phyloP scores from a whole-genome alignment of 2,888 invertebrate genomes.

The Bibio marci region DNA sequence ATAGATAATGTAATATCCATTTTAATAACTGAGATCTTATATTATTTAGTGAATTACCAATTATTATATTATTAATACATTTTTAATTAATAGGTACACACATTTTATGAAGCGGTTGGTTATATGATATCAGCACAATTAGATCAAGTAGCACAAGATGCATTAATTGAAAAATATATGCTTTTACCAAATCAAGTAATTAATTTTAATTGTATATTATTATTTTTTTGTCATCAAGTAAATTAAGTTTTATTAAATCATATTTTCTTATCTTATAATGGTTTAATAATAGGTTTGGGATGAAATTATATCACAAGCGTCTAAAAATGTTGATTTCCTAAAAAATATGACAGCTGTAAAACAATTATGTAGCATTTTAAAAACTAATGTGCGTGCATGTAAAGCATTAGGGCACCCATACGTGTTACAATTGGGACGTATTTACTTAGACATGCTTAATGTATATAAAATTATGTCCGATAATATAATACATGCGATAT shows the following conservation, averaged over 20 bases:
- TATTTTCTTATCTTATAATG: background rate
- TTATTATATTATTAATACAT: no score
- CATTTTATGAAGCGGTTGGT: conserved; percentile 98
- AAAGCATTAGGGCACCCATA: conserved; percentile 94
- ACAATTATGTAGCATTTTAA: conserved; percentile 92
- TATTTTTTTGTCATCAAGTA: background rate
- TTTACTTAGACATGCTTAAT: conserved; percentile 97
- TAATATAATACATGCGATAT: conserved; percentile 86
- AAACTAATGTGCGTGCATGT: conserved; percentile 98
- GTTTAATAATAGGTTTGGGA: conserved; percentile 52
- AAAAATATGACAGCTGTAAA: conserved; percentile 94
- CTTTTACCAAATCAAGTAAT: conserved; percentile 79
- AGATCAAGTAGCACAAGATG: conserved; percentile 80
- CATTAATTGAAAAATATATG: conserved; percentile 95
- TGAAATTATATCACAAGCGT: conserved; percentile 91
- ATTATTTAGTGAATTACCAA: no score
- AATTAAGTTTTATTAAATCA: no score
- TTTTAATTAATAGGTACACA: conserved; percentile 53
- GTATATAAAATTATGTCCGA: conserved; percentile 97
- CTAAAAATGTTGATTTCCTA: conserved; percentile 89
- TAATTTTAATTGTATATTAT: no score
- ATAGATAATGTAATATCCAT: no score
- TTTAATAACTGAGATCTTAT: no score
- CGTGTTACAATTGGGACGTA: conserved; percentile 84
- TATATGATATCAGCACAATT: conserved; percentile 96